Percentiles rank a stretch among this genome's conserved stretches.
phyloP scores from a whole-genome alignment of 1,140 invertebrate species.

The Lycorma delicatula region DNA sequence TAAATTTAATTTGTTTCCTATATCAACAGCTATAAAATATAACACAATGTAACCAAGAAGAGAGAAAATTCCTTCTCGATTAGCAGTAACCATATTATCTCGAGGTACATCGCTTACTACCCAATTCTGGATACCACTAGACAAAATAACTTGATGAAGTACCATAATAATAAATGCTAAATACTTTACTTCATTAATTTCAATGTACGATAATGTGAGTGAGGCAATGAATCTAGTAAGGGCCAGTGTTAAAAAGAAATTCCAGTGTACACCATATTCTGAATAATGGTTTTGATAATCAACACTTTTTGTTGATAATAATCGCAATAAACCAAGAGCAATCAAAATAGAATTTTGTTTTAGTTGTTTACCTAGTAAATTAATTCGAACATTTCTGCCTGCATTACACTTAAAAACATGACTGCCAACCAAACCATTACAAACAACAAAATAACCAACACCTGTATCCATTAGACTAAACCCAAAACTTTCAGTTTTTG shows the following conservation, averaged over 20 bases:
- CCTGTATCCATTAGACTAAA: conserved; percentile 91
- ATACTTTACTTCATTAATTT: conserved; percentile 38
- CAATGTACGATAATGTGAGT: conserved; percentile 44
- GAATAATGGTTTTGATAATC: conserved; percentile 79
- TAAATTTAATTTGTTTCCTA: conserved; percentile 51
- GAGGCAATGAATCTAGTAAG: conserved; percentile 66
- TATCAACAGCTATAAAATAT: conserved; percentile 62
- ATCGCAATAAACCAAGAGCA: conserved; percentile 61
- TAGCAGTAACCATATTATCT: conserved; percentile 61
- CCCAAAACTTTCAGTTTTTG: conserved; percentile 81
- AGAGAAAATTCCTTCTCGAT: conserved; percentile 84
- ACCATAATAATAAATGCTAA: conserved; percentile 46
- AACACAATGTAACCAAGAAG: conserved; percentile 73
- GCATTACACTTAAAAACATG: neutral
- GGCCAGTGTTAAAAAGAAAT: conserved; percentile 91
- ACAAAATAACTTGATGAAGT: conserved; percentile 61
- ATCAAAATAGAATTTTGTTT: conserved; percentile 44
- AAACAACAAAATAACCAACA: conserved; percentile 81
- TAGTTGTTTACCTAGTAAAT: conserved; percentile 8
- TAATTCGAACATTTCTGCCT: neutral
- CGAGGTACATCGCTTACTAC: conserved; percentile 53
- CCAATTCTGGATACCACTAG: conserved; percentile 54
- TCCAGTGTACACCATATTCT: conserved; percentile 96
- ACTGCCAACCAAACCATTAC: conserved; percentile 56
- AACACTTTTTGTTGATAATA: conserved; percentile 49